These are phyloP conservation scores for Helicolenus hilgendorfi DNA, from an alignment of 2,797 vertebrate species.

Conservation along the genomic window DNA sequence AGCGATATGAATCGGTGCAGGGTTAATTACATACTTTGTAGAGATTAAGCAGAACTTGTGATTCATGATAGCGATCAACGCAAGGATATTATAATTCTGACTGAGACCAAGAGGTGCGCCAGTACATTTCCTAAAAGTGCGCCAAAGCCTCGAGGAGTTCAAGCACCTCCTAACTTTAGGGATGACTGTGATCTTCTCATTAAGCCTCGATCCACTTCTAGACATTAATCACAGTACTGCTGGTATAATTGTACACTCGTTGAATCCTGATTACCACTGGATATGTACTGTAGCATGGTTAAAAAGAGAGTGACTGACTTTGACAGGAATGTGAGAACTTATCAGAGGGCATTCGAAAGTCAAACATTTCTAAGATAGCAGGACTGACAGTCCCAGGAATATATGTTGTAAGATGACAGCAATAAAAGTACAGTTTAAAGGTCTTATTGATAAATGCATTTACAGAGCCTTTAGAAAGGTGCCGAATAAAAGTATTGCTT, in stretches of 20 bases:
- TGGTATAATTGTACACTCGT: background rate
- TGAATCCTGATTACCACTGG: background rate
- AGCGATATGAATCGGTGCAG: conserved; percentile 82
- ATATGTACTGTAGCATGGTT: background rate
- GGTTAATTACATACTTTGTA: conserved; percentile 85
- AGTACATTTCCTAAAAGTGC: conserved; percentile 54
- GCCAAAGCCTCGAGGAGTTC: conserved; percentile 49
- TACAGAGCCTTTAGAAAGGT: no score
- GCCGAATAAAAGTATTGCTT: no score
- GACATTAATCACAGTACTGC: conserved; percentile 39
- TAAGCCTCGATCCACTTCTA: conserved; percentile 41
- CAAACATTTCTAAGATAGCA: background rate
- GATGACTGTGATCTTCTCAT: conserved; percentile 55
- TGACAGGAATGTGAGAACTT: background rate
- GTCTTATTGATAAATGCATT: no score
- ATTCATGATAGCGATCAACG: conserved; percentile 82
- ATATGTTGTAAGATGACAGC: background rate
- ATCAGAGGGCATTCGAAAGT: conserved; percentile 1
- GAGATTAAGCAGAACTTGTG: conserved; percentile 78
- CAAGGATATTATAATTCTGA: conserved; percentile 74
- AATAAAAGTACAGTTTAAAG: background rate
- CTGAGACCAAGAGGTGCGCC: conserved; percentile 63
- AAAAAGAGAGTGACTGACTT: conserved; percentile 1
- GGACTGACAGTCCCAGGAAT: background rate
- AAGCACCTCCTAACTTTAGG: conserved; percentile 62